Evolutionary conservation across 2,113 vertebrate species (phyloP), one percentile per base, ranked within the genome.

Genomic region (Tapirus terrestris): DNA sequence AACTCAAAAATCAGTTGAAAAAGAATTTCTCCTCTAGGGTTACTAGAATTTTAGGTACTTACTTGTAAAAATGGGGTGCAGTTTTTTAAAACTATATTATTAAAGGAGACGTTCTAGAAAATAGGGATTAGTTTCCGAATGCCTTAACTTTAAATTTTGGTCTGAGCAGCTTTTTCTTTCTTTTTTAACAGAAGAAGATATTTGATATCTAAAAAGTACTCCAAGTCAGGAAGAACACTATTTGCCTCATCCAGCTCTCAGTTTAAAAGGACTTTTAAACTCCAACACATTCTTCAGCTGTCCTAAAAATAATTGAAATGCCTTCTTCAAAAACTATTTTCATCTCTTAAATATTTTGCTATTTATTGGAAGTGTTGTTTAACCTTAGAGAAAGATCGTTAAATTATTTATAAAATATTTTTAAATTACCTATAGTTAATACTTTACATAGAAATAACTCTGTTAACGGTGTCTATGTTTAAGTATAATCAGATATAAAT

Each of bases 341-440:
- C 33, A 87, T 58, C 63, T 96, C 89, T 83, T 80, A 89, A 96
- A 61, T 95, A 72, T 65, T 87, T 89, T 91, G 4, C 33, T 96
- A 82, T 96, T 98, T 97, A 88, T 87, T 93, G 48, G 56, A 63
- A 85, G 43, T 92, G 6, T 89, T 73, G n/a, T 68, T 96, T 89
- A 92, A 86, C 53, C 60, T 72, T 68, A 76, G 53, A 82, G 82
- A 95, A 76, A 91, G 23, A 94, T 65, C 4, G 18, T 79, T 91
- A 89, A 89, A 77, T 92, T 97, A 93, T 91, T 97, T 97, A 96
- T 92, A 36, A 88, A 91, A 89, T 83, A 89, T 63, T 77, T 86
- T 85, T 0, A 77, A 97, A 96, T 96, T 63, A 91, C n/a, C 7
- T 92, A n/a, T 53, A 56, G n/a, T 60, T 96, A 89, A 88, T 61